Percentiles rank a stretch among this genome's conserved stretches.
These are phyloP conservation scores for Cichladusa arquata DNA, from an alignment of 2,113 vertebrate species.

Conservation along the genomic window DNA sequence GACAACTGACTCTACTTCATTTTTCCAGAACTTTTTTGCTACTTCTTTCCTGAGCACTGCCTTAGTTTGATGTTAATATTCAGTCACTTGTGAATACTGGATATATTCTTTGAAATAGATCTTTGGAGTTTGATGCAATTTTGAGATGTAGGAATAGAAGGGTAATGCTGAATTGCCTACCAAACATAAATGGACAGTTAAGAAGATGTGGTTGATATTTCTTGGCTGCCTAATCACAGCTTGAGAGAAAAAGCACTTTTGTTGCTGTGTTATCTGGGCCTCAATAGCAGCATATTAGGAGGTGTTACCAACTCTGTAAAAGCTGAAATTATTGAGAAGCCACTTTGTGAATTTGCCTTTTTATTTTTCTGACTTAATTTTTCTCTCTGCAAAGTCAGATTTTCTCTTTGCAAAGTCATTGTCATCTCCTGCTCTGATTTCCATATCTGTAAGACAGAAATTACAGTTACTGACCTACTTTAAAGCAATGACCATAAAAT, in stretches of 20 bases:
- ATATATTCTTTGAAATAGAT: background rate
- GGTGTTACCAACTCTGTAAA: background rate
- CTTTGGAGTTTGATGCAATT: background rate
- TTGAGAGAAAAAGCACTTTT: background rate
- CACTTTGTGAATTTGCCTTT: background rate
- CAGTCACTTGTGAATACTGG: background rate
- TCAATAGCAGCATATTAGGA: background rate
- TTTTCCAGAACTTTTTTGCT: background rate
- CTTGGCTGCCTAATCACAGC: background rate
- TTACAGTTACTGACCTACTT: conserved; percentile 15
- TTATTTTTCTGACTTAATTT: background rate
- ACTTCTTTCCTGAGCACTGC: background rate
- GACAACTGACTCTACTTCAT: background rate
- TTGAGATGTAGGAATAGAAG: background rate
- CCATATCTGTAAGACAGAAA: background rate
- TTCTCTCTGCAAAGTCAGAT: background rate
- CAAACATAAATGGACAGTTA: background rate
- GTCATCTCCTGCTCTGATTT: background rate
- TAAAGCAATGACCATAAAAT: background rate
- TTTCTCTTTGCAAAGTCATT: conserved; percentile 5
- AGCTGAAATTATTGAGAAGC: background rate
- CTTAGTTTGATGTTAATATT: background rate
- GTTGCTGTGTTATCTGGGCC: background rate
- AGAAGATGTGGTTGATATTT: background rate
- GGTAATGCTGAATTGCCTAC: background rate